phyloP scores from a whole-genome alignment of 2,797 vertebrate genomes.

The Simalia tracyae region DNA sequence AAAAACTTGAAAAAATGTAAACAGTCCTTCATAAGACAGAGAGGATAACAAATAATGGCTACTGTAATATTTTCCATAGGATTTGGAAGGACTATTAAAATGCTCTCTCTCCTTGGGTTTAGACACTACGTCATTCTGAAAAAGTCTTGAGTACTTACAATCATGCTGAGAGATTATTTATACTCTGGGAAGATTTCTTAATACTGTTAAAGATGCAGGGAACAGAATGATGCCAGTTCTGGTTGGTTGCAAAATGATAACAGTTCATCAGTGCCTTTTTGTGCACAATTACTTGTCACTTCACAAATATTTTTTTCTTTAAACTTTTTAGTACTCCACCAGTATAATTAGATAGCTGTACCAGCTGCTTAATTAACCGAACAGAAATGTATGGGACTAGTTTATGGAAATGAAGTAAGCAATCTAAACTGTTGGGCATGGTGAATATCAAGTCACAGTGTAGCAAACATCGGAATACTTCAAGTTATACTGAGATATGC shows the following conservation, averaged over 20 bases:
- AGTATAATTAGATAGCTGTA: conserved; percentile 2
- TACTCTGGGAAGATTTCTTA: conserved; percentile 22
- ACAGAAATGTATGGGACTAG: background rate
- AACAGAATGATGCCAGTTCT: conserved; percentile 23
- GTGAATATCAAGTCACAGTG: background rate
- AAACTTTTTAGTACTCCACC: background rate
- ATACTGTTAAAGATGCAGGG: background rate
- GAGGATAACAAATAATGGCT: background rate
- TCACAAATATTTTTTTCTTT: background rate
- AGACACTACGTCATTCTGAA: background rate
- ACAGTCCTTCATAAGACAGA: background rate
- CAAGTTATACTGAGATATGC: background rate
- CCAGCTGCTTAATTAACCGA: background rate
- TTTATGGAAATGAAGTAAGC: background rate
- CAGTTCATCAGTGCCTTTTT: conserved; percentile 13
- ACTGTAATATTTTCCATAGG: background rate
- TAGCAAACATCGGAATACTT: background rate
- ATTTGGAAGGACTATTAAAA: background rate
- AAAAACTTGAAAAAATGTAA: conserved; percentile 14
- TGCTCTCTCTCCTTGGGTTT: conserved; percentile 9
- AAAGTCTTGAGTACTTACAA: background rate
- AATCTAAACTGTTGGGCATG: background rate
- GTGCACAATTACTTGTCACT: background rate
- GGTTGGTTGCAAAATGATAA: background rate
- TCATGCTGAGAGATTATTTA: background rate